Conservation (phyloP, 2,113 vertebrate genomes). For the Pseudopipra pipra region DNA sequence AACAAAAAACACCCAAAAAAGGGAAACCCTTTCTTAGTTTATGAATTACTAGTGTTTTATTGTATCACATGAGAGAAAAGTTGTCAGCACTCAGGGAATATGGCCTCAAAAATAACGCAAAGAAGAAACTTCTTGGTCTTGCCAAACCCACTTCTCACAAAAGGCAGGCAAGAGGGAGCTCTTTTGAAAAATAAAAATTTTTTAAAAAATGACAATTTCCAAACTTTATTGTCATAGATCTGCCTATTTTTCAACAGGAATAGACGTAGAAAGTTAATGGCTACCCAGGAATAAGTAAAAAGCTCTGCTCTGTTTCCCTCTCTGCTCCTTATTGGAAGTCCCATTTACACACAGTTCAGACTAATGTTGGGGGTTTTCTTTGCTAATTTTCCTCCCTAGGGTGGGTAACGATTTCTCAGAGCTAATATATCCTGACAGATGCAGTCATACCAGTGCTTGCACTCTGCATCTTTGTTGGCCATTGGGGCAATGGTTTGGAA, state of each 20-base stretch:
- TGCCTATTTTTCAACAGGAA: not conserved
- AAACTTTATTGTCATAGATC: not conserved
- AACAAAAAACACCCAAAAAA: not conserved
- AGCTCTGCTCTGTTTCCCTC: not conserved
- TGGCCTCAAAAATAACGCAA: not conserved
- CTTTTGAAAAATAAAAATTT: not conserved
- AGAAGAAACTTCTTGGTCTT: not conserved
- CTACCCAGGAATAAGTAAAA: not conserved
- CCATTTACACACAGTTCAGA: not conserved
- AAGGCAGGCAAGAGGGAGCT: not conserved
- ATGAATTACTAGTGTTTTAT: not conserved
- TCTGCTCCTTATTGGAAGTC: not conserved
- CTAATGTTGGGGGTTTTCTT: not conserved
- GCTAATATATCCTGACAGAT: conserved; percentile 46
- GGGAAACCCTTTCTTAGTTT: not conserved
- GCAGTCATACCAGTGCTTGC: not conserved
- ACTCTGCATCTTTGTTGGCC: conserved; percentile 14
- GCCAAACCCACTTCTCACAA: not conserved
- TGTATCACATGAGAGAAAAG: not conserved
- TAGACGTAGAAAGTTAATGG: not conserved
- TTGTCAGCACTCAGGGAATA: not conserved
- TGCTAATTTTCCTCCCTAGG: conserved; percentile 54
- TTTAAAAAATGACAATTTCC: not conserved
- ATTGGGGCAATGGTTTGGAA: not conserved
- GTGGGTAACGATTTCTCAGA: conserved; percentile 39